Evolutionary conservation across 2,888 invertebrate genomes (phyloP).

Genomic region (Pogonocherus hispidulus): DNA sequence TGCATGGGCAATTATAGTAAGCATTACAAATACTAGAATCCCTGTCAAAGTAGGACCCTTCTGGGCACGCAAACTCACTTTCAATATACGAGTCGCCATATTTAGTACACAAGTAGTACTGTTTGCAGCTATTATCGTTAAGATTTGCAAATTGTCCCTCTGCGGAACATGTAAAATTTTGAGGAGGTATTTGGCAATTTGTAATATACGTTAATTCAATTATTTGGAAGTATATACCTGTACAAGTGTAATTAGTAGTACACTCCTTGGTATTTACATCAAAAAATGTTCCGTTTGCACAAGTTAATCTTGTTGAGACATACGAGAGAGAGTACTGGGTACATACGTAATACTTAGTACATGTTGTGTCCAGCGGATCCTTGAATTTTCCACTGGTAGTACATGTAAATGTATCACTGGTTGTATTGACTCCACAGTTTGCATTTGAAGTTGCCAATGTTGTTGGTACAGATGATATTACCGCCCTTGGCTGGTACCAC

Average conservation of each 20-base stretch:
- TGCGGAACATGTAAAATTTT: slow-evolving; percentile 33
- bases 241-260: slow-evolving; percentile 41
- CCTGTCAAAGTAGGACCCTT: slow-evolving; percentile 64
- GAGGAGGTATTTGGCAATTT: background rate
- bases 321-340: slow-evolving; percentile 16
- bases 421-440: background rate
- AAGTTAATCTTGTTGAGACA: slow-evolving; percentile 62
- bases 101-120: slow-evolving; percentile 65
- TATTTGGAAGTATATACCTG: background rate
- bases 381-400: slow-evolving; percentile 34
- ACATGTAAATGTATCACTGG: slow-evolving; percentile 20
- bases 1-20: slow-evolving; percentile 64
- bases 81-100: background rate
- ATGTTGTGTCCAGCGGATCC: slow-evolving; percentile 37
- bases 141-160: slow-evolving; percentile 38
- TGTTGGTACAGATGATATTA: background rate
- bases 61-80: background rate
- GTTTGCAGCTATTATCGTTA: slow-evolving; percentile 65
- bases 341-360: slow-evolving; percentile 45
- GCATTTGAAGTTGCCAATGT: background rate
- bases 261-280: slow-evolving; percentile 42
- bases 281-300: slow-evolving; percentile 42
- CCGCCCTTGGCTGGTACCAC: background rate
- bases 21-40: slow-evolving; percentile 64
- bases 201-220: background rate